A percentile compares a stretch with the other conserved stretches of the same genome.
Evolutionary conservation across 2,888 invertebrate genomes (phyloP).

Genomic region (Clivina fossor): DNA sequence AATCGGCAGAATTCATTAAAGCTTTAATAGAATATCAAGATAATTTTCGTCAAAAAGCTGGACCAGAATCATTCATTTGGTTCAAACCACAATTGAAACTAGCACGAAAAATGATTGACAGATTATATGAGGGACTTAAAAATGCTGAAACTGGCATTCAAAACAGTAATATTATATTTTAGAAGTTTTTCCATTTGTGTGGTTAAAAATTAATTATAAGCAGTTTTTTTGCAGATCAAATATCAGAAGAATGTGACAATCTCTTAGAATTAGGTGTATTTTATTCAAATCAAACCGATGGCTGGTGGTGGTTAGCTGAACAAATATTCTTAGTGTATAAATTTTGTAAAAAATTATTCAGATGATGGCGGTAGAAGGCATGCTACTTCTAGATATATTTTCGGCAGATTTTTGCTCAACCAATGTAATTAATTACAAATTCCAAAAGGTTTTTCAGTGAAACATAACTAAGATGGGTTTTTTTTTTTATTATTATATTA

Average conservation of each 20-base stretch:
- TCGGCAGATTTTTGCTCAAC: slow-evolving; percentile 58
- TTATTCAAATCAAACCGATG: slow-evolving; percentile 55
- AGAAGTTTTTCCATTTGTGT: no score
- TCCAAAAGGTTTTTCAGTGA: no score
- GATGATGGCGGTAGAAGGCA: slow-evolving; percentile 57
- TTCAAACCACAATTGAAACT: slow-evolving; percentile 47
- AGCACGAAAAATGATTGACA: slow-evolving; percentile 45
- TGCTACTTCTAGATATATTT: slow-evolving; percentile 57
- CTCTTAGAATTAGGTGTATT: slow-evolving; percentile 53
- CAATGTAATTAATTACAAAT: no score
- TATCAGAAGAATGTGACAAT: slow-evolving; percentile 46
- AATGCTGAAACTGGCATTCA: slow-evolving; percentile 42
- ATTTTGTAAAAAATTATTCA: slow-evolving; percentile 53
- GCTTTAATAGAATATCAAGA: slow-evolving; percentile 61
- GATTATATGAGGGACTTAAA: slow-evolving; percentile 43
- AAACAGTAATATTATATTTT: no score
- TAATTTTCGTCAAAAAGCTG: slow-evolving; percentile 55
- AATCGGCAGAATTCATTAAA: slow-evolving; percentile 57
- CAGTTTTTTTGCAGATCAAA: slow-evolving; percentile 14
- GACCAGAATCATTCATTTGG: slow-evolving; percentile 57
- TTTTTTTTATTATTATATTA: no score
- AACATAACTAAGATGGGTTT: no score
- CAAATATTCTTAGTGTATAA: slow-evolving; percentile 57
- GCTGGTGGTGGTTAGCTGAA: slow-evolving; percentile 62
- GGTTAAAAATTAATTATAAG: not conserved